Base-by-base conservation (phyloP, 2,797 vertebrate genomes). In the Lepilemur ruficaudatus region DNA sequence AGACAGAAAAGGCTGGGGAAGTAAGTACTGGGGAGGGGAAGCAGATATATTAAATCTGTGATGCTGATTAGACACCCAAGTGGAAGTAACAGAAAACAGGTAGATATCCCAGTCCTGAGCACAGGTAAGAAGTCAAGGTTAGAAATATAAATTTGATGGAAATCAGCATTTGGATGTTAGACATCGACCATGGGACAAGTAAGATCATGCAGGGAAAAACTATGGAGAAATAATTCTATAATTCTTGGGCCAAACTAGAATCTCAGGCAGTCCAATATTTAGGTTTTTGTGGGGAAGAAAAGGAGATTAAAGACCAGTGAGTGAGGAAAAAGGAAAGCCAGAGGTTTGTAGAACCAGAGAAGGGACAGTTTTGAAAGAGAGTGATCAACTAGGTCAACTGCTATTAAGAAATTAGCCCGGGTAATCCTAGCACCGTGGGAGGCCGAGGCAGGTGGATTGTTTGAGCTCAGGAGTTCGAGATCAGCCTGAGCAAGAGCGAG, bases 311-410 rank as follows among this genome's bases (percentile, higher is more conserved):
- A 83, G 48, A 89, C 52, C 13, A 43, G 30, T 28, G 23, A 81
- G 72, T 14, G 41, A 84, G 23, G 23, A n/a, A 57, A 76, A 41
- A 59, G n/a, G 30, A 83, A 72, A 91, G 55, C 43, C 70, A 82
- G 46, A 30, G 35, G 13, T 63, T 50, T 25, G 30, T 50, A 35
- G 59, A 79, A 23, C 18, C 82, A 70, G 23, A 83, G 70, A 83
- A 94, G 48, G 32, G 48, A 73, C 55, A 67, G 73, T 65, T 55
- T 67, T 55, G 43, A 59, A 81, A 69, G n/a, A 89, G 3, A 93
- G n/a, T 22, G 13, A 73, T 57, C 86, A 20, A 30, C 38, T 57
- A 67, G 15, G 41, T 91, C 92, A 87, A 52, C 23, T 61, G 0
- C 23, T 61, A 28, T 81, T 57, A 90, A 93, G 30, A 38, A 38